phyloP scores from a whole-genome alignment of 2,113 vertebrate genomes.

The Penelope pileata region DNA sequence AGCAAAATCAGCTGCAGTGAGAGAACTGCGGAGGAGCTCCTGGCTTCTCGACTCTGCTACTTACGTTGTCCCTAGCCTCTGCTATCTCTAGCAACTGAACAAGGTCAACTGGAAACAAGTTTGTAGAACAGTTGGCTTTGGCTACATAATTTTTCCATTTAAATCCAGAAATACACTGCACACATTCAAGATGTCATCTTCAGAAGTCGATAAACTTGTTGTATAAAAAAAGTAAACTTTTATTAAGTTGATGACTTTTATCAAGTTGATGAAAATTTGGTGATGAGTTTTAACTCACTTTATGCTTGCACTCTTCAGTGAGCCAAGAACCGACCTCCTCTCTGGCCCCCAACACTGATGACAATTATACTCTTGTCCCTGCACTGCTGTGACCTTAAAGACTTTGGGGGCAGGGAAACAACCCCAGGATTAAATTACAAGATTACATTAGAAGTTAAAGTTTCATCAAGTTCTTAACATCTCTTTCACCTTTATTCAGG shows the following conservation, averaged over 20 bases:
- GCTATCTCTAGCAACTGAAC: neutral
- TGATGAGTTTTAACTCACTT: neutral
- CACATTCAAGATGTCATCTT: neutral
- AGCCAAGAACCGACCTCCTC: neutral
- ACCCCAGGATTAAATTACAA: neutral
- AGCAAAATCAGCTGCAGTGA: neutral
- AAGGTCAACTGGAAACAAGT: neutral
- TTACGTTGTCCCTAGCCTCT: neutral
- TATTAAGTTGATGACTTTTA: neutral
- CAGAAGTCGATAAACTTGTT: neutral
- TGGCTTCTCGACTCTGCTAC: neutral
- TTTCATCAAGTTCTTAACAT: neutral
- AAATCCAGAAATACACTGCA: neutral
- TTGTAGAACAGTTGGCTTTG: neutral
- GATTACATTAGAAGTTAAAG: neutral
- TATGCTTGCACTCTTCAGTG: neutral
- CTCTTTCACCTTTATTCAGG: neutral
- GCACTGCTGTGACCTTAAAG: neutral
- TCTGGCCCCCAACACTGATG: neutral
- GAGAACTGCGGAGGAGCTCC: neutral
- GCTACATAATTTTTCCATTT: neutral
- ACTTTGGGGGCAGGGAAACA: neutral
- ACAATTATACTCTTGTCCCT: neutral
- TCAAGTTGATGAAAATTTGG: neutral
- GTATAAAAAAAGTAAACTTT: neutral